phyloP scores from a whole-genome alignment of 2,888 invertebrate genomes.

The Thumatha senex region DNA sequence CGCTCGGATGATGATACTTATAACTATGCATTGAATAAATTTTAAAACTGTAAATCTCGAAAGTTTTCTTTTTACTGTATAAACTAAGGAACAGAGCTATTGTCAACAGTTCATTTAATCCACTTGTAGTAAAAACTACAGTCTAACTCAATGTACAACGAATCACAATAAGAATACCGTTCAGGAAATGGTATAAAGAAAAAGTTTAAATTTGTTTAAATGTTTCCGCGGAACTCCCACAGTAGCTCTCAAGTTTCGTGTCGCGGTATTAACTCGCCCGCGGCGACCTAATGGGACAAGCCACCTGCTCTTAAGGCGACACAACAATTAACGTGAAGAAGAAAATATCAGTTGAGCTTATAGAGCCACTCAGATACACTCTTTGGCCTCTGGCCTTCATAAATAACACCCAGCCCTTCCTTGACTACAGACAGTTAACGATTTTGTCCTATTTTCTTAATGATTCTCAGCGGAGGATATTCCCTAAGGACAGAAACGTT shows the following conservation, averaged over 20 bases:
- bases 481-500: constrained; percentile 54
- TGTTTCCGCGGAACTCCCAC: constrained; percentile 69
- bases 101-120: constrained; percentile 10
- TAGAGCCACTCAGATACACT: constrained; percentile 76
- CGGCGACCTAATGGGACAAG: constrained; percentile 73
- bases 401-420: constrained; percentile 80
- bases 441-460: constrained; percentile 77
- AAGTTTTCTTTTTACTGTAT: too few species aligned
- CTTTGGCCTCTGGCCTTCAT: constrained; percentile 69
- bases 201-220: constrained; percentile 82
- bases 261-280: constrained; percentile 65
- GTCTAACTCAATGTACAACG: constrained; percentile 61
- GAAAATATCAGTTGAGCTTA: constrained; percentile 81
- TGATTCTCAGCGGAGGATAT: constrained; percentile 65
- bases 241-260: constrained; percentile 69
- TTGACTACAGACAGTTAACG: constrained; percentile 59
- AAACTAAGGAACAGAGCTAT: not conserved
- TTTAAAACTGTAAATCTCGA: not conserved
- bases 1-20: too few species aligned
- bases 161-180: constrained; percentile 64
- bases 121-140: constrained; percentile 34
- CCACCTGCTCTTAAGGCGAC: constrained; percentile 80
- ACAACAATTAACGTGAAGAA: constrained; percentile 80
- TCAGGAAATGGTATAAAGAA: constrained; percentile 66
- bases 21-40: too few species aligned